phyloP scores from a whole-genome alignment of 2,888 invertebrate species.

The Drosophila tripunctata region DNA sequence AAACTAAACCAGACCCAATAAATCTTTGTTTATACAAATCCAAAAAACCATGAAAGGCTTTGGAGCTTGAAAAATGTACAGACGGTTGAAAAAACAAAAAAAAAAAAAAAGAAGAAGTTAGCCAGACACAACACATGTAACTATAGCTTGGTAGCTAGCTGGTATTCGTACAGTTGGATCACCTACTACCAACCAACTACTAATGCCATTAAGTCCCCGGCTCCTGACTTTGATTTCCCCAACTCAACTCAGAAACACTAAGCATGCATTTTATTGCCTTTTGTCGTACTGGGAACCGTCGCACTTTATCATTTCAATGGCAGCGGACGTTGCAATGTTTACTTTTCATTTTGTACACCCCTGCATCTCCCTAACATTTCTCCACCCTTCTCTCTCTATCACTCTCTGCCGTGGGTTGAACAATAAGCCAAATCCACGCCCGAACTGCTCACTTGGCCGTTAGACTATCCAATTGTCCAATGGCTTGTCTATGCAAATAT shows the following conservation, averaged over 20 bases:
- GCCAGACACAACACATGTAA: slow-evolving; percentile 45
- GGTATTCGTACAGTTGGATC: slow-evolving; percentile 21
- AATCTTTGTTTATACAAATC: slow-evolving; percentile 78
- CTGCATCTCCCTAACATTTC: neutral
- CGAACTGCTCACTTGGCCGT: slow-evolving; percentile 64
- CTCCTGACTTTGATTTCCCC: neutral
- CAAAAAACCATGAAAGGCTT: slow-evolving; percentile 71
- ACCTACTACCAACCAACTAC: slow-evolving; percentile 27
- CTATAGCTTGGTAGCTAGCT: slow-evolving; percentile 47
- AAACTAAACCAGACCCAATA: slow-evolving; percentile 57
- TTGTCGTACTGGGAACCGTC: slow-evolving; percentile 54
- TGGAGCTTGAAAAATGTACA: slow-evolving; percentile 57
- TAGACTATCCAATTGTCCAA: slow-evolving; percentile 68
- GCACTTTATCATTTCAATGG: slow-evolving; percentile 79
- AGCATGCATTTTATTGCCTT: slow-evolving; percentile 81
- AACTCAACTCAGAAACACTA: slow-evolving; percentile 41
- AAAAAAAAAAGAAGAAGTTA: slow-evolving; percentile 21
- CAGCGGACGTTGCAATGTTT: slow-evolving; percentile 69
- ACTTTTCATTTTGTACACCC: slow-evolving; percentile 73
- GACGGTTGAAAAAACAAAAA: slow-evolving; percentile 26
- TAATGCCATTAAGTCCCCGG: slow-evolving; percentile 63
- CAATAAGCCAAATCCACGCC: slow-evolving; percentile 24
- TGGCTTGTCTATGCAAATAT: slow-evolving; percentile 81
- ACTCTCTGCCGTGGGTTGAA: neutral
- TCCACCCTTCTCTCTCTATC: neutral